phyloP scores from a whole-genome alignment of 2,888 invertebrate species.

The Drosophila stalkeri region DNA sequence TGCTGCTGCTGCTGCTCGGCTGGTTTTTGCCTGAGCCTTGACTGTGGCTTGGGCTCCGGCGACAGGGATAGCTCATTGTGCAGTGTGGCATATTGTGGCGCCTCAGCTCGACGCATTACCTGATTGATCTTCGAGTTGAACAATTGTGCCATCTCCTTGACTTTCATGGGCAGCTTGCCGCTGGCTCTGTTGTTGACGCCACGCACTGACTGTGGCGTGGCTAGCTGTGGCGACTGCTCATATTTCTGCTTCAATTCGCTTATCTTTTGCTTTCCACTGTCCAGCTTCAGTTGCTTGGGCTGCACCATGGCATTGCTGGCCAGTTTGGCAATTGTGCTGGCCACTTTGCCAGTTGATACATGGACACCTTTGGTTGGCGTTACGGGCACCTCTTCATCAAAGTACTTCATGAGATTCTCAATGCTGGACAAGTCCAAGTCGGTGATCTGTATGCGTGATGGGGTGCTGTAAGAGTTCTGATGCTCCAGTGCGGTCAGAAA shows the following conservation, averaged over 20 bases:
- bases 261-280: constrained; percentile 52
- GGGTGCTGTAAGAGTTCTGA: constrained; percentile 60
- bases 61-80: constrained; percentile 68
- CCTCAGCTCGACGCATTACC: constrained; percentile 64
- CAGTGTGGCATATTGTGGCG: constrained; percentile 55
- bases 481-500: constrained; percentile 68
- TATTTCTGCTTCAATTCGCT: constrained; percentile 76
- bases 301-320: constrained; percentile 23
- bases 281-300: constrained; percentile 31
- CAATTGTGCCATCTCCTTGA: constrained; percentile 81
- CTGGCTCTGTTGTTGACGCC: constrained; percentile 17
- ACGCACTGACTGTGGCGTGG: constrained; percentile 37
- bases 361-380: constrained; percentile 50
- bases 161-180: constrained; percentile 64
- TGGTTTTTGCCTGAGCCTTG: constrained; percentile 10
- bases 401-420: constrained; percentile 79
- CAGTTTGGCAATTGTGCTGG: constrained; percentile 68
- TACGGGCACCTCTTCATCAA: constrained; percentile 76
- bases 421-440: constrained; percentile 74
- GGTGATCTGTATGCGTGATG: constrained; percentile 54
- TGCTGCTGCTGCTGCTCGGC: not conserved
- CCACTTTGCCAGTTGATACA: constrained; percentile 62
- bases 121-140: constrained; percentile 80
- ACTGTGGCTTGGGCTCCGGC: constrained; percentile 45
- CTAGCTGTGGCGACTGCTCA: constrained; percentile 42